A percentile compares a stretch with the other conserved stretches of the same genome.
Conservation (phyloP, 37 sponge, comb jelly and placozoan species). For the Crambe crambe region DNA sequence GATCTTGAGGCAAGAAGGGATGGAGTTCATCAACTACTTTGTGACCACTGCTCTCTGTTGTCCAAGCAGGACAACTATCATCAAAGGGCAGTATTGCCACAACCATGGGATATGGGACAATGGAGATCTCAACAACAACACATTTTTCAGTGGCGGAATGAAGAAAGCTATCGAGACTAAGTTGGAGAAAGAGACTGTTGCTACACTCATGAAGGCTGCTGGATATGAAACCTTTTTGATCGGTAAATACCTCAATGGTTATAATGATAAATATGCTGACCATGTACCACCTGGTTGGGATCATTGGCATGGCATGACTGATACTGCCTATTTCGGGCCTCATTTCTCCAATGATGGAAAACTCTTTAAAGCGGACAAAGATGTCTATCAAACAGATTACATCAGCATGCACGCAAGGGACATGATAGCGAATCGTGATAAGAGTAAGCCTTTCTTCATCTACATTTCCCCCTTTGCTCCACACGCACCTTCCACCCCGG, state of each 20-base stretch:
- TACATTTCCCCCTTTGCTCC: slow-evolving; percentile 80
- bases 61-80: slow-evolving; percentile 71
- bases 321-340: slow-evolving; percentile 60
- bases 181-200: slow-evolving; percentile 46
- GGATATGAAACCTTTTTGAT: slow-evolving; percentile 69
- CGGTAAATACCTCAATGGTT: slow-evolving; percentile 80
- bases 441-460: slow-evolving; percentile 69
- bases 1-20: no score
- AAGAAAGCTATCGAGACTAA: slow-evolving; percentile 33
- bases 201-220: slow-evolving; percentile 45
- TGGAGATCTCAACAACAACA: slow-evolving; percentile 75
- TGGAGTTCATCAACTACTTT: no score
- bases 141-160: slow-evolving; percentile 66
- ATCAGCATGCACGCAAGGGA: no score
- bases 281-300: slow-evolving; percentile 76
- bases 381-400: no score
- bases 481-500: slow-evolving; percentile 69
- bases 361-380: slow-evolving; percentile 38
- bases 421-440: no score
- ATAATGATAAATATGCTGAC: slow-evolving; percentile 25
- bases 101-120: slow-evolving; percentile 78
- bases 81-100: slow-evolving; percentile 75
- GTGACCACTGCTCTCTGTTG: no score
- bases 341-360: slow-evolving; percentile 65
- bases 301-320: slow-evolving; percentile 76